Evolutionary conservation across 2,113 vertebrate genomes (phyloP), one percentile per base, ranked within the genome.

Genomic region (Callipepla squamata): DNA sequence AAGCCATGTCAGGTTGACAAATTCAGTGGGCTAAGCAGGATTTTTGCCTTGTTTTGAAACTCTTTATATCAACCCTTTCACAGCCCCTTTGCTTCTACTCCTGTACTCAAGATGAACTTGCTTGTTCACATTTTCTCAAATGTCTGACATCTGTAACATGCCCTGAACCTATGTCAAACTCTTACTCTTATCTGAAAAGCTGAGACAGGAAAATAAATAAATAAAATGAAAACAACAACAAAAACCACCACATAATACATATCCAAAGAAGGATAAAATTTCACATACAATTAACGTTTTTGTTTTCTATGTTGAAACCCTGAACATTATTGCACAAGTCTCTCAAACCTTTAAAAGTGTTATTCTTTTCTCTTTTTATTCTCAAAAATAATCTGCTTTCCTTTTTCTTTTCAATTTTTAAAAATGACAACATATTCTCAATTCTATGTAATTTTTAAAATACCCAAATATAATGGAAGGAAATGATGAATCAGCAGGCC

Each of bases 41-140:
- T 13, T 80, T 90, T 16, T 18, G 8, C 9, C 12, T 66, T 69
- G 11, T 47, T 80, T 77, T 45, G 30, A 53, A 5, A 30, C 8
- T 36, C 6, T 58, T 72, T 87, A 8, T 44, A 19, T 32, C n/a
- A 58, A 25, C 20, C 2, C 44, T 69, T 73, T 66, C 20, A 57
- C 38, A 77, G 73, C 0, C 0, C 30, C n/a, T 47, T 0, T 22
- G 3, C 50, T 65, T 9, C 50, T 44, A 48, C 1, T 6, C 4
- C 10, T 32, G 2, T 28, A 7, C 15, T 53, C 3, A 83, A 36
- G 9, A 3, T 30, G 19, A 72, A 67, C 63, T 68, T 75, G 11
- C 63, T 68, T 75, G 14, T 38, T 73, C 8, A 7, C 2, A 0
- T 85, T 82, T 72, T 9, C 14, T 57, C 12, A 65, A 57, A 32